Evolutionary conservation across 2,113 vertebrate genomes (phyloP), one percentile per base, ranked within the genome.

Genomic region (Corydoras sp.): DNA sequence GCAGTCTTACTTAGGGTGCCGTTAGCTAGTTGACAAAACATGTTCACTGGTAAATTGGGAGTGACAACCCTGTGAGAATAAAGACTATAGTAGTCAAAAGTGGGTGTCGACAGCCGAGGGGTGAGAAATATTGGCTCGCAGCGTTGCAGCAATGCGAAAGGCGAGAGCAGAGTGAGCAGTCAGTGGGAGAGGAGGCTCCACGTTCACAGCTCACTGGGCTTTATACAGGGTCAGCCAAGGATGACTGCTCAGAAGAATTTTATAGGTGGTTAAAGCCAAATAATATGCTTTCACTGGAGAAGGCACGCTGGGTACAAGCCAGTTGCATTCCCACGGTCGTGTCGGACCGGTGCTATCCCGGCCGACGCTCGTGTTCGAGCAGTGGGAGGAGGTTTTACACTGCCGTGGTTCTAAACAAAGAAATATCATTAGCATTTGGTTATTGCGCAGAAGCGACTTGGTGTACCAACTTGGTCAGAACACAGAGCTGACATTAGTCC

Each of bases 31-130:
- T 62, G 75, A n/a, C 9, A 63, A 58, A 58, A 71, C 81, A 80
- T 68, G 55, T 79, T 71, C 82, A 81, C 81, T 78, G 80, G 73
- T 80, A 69, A 72, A 75, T 82, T 82, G 83, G 82, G 84, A 76
- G 3, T 63, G 67, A 74, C 73, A 80, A 59, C 63, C 82, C 81
- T 75, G 15, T 24, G 74, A 79, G 79, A 68, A 82, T 58, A 67
- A 78, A 76, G 54, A 14, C 31, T 43, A 54, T 74, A 50, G 58
- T 48, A 13, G 65, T 62, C 77, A 60, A 80, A 81, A 81, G 77
- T 73, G 73, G 55, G 73, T 73, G 73, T 56, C 72, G 78, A 81
- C 84, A 56, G 75, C 65, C 29, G 12, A 24, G 51, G 65, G 74
- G 79, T 80, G 76, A 78, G 77, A 29, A 61, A 72, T 81, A 76